These are phyloP conservation scores for Mus minutoides DNA, from an alignment of 2,797 vertebrate genomes.

Conservation along the genomic window DNA sequence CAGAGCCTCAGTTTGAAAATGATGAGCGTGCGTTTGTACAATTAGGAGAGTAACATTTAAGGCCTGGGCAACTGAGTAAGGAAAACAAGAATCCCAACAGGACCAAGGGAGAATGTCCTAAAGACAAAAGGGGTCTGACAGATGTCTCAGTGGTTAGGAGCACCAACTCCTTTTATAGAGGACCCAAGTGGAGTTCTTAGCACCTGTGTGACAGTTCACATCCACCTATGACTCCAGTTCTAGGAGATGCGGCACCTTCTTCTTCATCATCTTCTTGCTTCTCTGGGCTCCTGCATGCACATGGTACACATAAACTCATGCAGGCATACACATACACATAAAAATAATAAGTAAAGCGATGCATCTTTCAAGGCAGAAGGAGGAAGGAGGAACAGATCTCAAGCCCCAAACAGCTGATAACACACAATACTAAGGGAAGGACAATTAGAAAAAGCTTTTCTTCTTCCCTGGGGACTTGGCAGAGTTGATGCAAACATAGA, in stretches of 20 bases:
- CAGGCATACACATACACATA: not conserved
- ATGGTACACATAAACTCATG: not conserved
- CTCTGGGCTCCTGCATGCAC: not conserved
- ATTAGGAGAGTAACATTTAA: conserved; percentile 38
- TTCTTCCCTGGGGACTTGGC: conserved; percentile 11
- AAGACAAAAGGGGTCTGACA: not conserved
- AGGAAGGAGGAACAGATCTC: not conserved
- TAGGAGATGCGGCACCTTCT: not conserved
- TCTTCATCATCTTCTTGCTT: not conserved
- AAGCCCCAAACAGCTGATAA: not conserved
- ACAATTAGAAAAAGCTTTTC: conserved; percentile 24
- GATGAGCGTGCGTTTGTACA: not conserved
- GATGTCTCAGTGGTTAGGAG: not conserved
- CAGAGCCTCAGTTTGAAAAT: not conserved
- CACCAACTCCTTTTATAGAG: not conserved
- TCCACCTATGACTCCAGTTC: not conserved
- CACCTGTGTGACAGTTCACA: not conserved
- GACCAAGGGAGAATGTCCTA: not conserved
- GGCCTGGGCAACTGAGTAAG: not conserved
- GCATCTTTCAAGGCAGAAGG: not conserved
- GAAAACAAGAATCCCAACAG: not conserved
- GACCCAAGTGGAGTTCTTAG: not conserved
- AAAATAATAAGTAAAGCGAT: too few relatives aligned
- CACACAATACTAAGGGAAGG: not conserved
- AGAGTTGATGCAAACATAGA: not conserved